Base-by-base conservation (phyloP, 2,888 invertebrate species). In the Chirona hameri region DNA sequence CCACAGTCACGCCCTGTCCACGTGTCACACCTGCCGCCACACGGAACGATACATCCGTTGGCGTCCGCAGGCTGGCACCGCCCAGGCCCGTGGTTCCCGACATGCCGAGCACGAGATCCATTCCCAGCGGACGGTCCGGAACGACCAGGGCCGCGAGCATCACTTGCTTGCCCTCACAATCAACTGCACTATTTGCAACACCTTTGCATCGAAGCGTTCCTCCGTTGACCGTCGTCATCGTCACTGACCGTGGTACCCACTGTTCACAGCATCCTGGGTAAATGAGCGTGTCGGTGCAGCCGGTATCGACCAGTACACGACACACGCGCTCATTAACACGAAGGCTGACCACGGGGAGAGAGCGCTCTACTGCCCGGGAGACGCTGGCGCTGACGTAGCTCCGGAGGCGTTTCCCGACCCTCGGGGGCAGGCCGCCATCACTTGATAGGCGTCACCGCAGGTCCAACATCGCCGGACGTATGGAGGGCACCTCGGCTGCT, bases 381-480 rank as follows among this genome's bases (percentile, higher is more conserved):
- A 60, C 60, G 60, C 60, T 60, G n/a, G 60, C 60, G 60, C 60
- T 60, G 24, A 60, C 60, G 60, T 60, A 60, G 21, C 60, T 60
- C 60, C 60, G 18, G 7, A 0, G n/a, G 7, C 60, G 60, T 60
- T 60, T 60, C 60, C 60, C 60, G 60, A 18, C 60, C 60, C 7
- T 18, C n/a, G 24, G 18, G 24, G 60, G 24, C 60, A 60, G 60
- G n/a, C 18, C 7, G n/a, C 21, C 21, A 18, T 18, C 3, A 60
- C 2, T 2, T 60, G 39, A 39, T 39, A 5, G 2, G 39, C 39
- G 39, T 39, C 39, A 39, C 39, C 39, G 39, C 39, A 39, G 39
- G 39, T 39, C 39, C 39, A 39, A 39, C 39, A 39, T 39, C 39
- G 39, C 39, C 39, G 39, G 39, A 39, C 39, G 39, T 39, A 39